A percentile compares a stretch with the other conserved stretches of the same genome.
These are phyloP conservation scores for Agrotis puta DNA, from an alignment of 2,888 invertebrate genomes.

Conservation along the genomic window DNA sequence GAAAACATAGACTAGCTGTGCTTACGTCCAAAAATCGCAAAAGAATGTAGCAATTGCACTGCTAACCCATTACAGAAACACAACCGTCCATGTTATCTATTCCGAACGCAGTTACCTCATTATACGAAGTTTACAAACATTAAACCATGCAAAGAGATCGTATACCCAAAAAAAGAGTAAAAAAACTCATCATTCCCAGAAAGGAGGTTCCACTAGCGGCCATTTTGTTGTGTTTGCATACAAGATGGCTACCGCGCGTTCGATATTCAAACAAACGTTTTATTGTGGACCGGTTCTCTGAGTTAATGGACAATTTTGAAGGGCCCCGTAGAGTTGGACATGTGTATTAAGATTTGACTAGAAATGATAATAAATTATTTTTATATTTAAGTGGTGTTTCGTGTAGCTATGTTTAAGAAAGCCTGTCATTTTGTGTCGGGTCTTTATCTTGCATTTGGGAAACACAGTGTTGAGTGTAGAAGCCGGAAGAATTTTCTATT, in stretches of 20 bases:
- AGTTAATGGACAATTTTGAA: constrained; percentile 33
- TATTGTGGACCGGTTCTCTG: constrained; percentile 66
- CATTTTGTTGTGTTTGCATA: constrained; percentile 75
- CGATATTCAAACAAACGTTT: constrained; percentile 72
- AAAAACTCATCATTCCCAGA: constrained; percentile 64
- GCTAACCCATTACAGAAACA: constrained; percentile 12
- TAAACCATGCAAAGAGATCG: constrained; percentile 58
- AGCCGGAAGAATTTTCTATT: background rate
- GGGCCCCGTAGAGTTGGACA: constrained; percentile 55
- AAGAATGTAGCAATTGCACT: background rate
- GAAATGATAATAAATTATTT: constrained; percentile 47
- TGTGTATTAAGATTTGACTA: constrained; percentile 33
- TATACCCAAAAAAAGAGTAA: constrained; percentile 59
- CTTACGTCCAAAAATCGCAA: too few species aligned
- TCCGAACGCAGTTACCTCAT: constrained; percentile 41
- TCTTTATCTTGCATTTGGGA: constrained; percentile 25
- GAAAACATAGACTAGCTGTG: background rate
- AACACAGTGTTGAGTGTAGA: constrained; percentile 1
- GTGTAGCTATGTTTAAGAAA: constrained; percentile 27
- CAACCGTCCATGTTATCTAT: background rate
- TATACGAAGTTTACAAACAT: constrained; percentile 55
- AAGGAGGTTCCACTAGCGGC: constrained; percentile 71
- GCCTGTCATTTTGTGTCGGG: constrained; percentile 24
- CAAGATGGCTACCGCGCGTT: constrained; percentile 79
- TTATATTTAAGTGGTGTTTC: constrained; percentile 34